Evolutionary conservation across 1,140 invertebrate species (phyloP).

Genomic region (Trichonephila inaurata): DNA sequence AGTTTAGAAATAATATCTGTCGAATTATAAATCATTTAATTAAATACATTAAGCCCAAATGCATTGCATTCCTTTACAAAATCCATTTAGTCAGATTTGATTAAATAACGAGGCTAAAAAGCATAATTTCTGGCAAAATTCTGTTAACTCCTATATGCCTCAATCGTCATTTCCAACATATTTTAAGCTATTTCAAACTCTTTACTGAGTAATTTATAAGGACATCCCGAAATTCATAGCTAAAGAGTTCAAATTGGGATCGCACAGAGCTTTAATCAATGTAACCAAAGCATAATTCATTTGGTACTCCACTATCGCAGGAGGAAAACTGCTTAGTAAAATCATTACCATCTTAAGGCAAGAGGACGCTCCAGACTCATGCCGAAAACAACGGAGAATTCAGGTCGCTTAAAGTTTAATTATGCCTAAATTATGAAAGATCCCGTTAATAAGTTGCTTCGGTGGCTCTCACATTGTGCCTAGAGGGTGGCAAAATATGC

Average conservation of each 20-base stretch:
- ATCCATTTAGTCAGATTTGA: too few species aligned
- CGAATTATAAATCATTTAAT: too few species aligned
- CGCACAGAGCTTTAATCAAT: neutral
- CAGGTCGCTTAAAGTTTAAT: constrained; percentile 65
- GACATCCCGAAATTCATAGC: neutral
- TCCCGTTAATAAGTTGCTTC: constrained; percentile 54
- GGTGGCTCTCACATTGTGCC: neutral
- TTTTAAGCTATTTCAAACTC: too few species aligned
- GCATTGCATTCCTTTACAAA: too few species aligned
- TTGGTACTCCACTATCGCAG: neutral
- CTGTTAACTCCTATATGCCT: too few species aligned
- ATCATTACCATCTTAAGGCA: constrained; percentile 52
- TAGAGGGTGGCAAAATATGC: constrained; percentile 48
- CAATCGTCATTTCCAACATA: too few species aligned
- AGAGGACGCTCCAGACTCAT: neutral
- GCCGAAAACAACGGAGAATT: constrained; percentile 1
- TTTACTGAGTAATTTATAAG: neutral
- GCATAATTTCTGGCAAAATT: too few species aligned
- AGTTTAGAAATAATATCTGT: too few species aligned
- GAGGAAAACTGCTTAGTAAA: constrained; percentile 29
- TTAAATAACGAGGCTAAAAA: too few species aligned
- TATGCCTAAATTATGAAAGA: constrained; percentile 65
- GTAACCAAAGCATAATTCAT: constrained; percentile 18
- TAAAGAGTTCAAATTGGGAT: neutral
- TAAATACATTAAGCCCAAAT: too few species aligned